Base-by-base conservation (phyloP, 92 coral and sea anemone genomes). In the Epizoanthus illoricatus region DNA sequence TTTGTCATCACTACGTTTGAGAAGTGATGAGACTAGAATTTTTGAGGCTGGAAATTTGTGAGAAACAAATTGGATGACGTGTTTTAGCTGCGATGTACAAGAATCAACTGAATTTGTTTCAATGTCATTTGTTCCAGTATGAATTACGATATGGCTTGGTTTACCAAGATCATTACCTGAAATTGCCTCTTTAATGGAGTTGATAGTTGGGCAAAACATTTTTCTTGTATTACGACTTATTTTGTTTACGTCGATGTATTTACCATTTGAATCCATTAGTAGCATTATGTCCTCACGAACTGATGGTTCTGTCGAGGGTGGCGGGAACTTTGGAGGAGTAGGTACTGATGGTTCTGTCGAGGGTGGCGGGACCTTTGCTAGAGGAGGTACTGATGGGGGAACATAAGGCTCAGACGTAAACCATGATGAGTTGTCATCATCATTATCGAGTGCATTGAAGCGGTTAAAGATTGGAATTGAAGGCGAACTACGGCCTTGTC, bases 261-360 rank as follows among this genome's bases (percentile, higher is more conserved):
- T 86, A 4, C 89, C 86, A 47, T 86, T 81, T 12, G 89, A 86
- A 40, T 81, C 83, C 18, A 60, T 81, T 11, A 86, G 78, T n/a
- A 80, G 70, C 2, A 72, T 39, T 28, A 72, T 61, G 65, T 71
- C 71, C 12, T 16, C 11, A 49, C 55, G 76, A 23, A 19, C 55
- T 41, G 61, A 57, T 2, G 61, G 4, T 23, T 67, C 71, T 67
- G n/a, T 16, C 42, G 71, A 28, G 40, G 15, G 71, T 28, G 71
- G 71, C 8, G 71, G 71, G 16, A 9, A 18, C 16, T 13, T 8
- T 28, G 45, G n/a, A n/a, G n/a, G n/a, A n/a, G n/a, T n/a, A n/a
- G n/a, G n/a, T n/a, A 40, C 55, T 69, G 74, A 52, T 69, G 42
- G 21, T 69, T 69, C 55, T 40, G 74, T n/a, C 21, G 74, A 40